phyloP scores from a whole-genome alignment of 2,888 invertebrate genomes.

The Spodoptera exigua region DNA sequence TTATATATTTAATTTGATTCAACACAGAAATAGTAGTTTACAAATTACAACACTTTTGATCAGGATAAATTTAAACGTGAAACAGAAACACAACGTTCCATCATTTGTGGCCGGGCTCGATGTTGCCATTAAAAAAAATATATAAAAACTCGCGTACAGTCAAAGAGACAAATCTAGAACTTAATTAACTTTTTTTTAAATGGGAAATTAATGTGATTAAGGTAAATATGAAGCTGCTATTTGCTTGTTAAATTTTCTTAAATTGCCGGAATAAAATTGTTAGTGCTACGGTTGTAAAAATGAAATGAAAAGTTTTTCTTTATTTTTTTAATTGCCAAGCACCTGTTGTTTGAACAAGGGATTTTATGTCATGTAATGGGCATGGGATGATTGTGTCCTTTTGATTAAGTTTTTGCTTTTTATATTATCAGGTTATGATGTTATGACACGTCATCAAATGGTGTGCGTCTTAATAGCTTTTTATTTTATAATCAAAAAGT shows the following conservation, averaged over 20 bases:
- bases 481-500: too few relatives aligned
- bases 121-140: slow-evolving; percentile 80
- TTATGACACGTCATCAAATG: too few relatives aligned
- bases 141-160: slow-evolving; percentile 80
- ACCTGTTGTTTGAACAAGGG: too few relatives aligned
- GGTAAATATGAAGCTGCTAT: slow-evolving; percentile 10
- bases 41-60: slow-evolving; percentile 83
- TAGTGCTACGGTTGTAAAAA: slow-evolving; percentile 4
- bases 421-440: too few relatives aligned
- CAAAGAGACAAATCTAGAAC: slow-evolving; percentile 61
- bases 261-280: slow-evolving; percentile 8
- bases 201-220: slow-evolving; percentile 16
- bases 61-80: slow-evolving; percentile 81
- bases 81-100: slow-evolving; percentile 80
- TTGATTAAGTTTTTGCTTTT: too few relatives aligned
- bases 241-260: slow-evolving; percentile 3
- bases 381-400: too few relatives aligned
- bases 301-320: neutral
- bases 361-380: too few relatives aligned
- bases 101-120: slow-evolving; percentile 76
- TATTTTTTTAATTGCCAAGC: too few relatives aligned
- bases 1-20: slow-evolving; percentile 39
- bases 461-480: too few relatives aligned
- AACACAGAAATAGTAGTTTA: slow-evolving; percentile 67
- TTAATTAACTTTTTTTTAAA: slow-evolving; percentile 39